Percentiles rank a stretch among this genome's conserved stretches.
Evolutionary conservation across 2,113 vertebrate genomes (phyloP).

Genomic region (Hystrix cristata): DNA sequence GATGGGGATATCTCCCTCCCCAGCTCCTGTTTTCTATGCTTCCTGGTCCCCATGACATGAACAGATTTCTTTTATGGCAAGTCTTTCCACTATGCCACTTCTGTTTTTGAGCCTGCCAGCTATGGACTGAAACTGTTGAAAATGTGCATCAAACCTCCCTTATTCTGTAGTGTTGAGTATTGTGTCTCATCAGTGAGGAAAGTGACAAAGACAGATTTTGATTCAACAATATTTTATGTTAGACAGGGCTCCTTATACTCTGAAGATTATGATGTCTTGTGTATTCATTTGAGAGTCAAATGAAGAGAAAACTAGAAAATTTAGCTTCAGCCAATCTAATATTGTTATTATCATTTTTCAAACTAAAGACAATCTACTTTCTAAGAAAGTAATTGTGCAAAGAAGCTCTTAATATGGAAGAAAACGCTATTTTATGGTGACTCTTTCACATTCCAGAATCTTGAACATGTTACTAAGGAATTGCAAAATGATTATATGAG

Average conservation of each 20-base stretch:
- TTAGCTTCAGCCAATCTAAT: not conserved
- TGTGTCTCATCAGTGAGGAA: not conserved
- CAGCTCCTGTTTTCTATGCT: not conserved
- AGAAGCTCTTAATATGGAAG: not conserved
- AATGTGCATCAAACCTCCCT: not conserved
- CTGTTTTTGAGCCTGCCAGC: not conserved
- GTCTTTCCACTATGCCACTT: not conserved
- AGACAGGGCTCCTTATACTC: not conserved
- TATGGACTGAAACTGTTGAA: not conserved
- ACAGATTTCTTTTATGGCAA: not conserved
- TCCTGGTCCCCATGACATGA: not conserved
- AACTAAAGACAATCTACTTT: not conserved
- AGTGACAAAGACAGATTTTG: not conserved
- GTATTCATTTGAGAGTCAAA: not conserved
- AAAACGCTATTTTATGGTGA: not conserved
- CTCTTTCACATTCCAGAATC: not conserved
- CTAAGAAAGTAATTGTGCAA: not conserved
- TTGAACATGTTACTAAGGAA: slow-evolving; percentile 46
- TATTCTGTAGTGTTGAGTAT: not conserved
- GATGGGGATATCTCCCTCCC: not conserved
- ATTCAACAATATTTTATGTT: not conserved
- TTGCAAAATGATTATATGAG: not conserved
- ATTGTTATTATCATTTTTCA: slow-evolving; percentile 64
- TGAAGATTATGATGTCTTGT: not conserved
- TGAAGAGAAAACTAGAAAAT: not conserved